Percentiles rank a stretch among this genome's conserved stretches.
Conservation (phyloP, 2,888 invertebrate genomes). For the Phasia obesa region DNA sequence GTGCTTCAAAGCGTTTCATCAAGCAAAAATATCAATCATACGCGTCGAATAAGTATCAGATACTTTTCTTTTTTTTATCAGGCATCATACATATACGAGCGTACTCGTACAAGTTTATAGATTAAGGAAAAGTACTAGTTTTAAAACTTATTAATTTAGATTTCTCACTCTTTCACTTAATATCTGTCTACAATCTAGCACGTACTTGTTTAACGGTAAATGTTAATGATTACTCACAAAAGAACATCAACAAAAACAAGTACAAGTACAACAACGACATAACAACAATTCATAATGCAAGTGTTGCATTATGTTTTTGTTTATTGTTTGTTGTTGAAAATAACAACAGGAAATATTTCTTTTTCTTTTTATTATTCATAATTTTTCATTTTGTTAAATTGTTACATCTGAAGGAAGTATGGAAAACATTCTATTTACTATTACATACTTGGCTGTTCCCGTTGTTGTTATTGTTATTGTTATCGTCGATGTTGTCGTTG, state of each 20-base stretch:
- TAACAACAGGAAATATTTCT: conserved; percentile 54
- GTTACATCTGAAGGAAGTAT: conserved; percentile 63
- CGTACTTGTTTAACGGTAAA: conserved; percentile 43
- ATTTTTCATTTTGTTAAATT: conserved; percentile 48
- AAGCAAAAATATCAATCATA: conserved; percentile 48
- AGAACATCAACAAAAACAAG: conserved; percentile 8
- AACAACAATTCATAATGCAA: conserved; percentile 56
- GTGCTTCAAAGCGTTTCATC: not conserved
- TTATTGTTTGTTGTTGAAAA: conserved; percentile 41
- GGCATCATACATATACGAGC: not conserved
- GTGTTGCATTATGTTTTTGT: conserved; percentile 46
- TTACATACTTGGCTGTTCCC: conserved; percentile 7
- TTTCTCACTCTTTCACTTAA: not conserved
- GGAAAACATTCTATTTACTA: conserved; percentile 37
- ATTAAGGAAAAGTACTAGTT: not conserved
- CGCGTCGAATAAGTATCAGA: not conserved
- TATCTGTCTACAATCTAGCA: not conserved
- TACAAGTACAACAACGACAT: conserved; percentile 11
- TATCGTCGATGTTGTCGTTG: conserved; percentile 4
- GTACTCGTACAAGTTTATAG: not conserved
- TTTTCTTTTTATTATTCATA: conserved; percentile 25
- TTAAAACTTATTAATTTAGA: not conserved
- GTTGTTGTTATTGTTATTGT: conserved; percentile 33
- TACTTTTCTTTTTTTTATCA: not conserved
- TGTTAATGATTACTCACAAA: conserved; percentile 57